A percentile compares a stretch with the other conserved stretches of the same genome.
These are phyloP conservation scores for Hozukius guyotensis DNA, from an alignment of 2,797 vertebrate species.

Conservation along the genomic window DNA sequence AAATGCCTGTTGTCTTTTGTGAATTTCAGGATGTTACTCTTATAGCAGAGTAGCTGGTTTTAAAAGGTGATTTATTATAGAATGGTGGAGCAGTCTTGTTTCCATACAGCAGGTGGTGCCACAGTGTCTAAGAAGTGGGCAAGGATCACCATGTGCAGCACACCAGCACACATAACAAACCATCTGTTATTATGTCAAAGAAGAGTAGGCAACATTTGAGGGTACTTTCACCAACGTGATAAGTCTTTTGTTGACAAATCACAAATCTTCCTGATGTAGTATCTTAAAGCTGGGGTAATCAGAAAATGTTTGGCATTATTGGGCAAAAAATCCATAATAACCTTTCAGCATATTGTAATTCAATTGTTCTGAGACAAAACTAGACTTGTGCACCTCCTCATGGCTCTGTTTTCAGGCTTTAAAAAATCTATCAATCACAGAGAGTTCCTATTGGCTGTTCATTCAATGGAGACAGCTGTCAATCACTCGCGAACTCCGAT, in stretches of 20 bases:
- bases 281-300: no score
- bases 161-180: neutral
- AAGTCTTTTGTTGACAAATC: neutral
- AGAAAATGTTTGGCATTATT: no score
- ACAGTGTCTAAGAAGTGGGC: neutral
- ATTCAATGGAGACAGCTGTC: no score
- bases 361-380: no score
- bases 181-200: conserved; percentile 15
- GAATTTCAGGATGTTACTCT: neutral
- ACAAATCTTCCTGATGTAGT: neutral
- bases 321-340: no score
- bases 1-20: neutral
- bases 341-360: no score
- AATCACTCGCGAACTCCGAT: no score
- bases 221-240: neutral
- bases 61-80: neutral
- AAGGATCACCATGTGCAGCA: neutral
- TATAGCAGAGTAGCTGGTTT: neutral
- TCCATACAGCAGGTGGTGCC: conserved; percentile 53
- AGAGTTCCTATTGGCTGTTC: no score
- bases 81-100: neutral
- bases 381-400: no score
- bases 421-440: no score
- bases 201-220: neutral
- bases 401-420: no score